Conservation (phyloP, 2,113 vertebrate species). For the Reinhardtius hippoglossoides region DNA sequence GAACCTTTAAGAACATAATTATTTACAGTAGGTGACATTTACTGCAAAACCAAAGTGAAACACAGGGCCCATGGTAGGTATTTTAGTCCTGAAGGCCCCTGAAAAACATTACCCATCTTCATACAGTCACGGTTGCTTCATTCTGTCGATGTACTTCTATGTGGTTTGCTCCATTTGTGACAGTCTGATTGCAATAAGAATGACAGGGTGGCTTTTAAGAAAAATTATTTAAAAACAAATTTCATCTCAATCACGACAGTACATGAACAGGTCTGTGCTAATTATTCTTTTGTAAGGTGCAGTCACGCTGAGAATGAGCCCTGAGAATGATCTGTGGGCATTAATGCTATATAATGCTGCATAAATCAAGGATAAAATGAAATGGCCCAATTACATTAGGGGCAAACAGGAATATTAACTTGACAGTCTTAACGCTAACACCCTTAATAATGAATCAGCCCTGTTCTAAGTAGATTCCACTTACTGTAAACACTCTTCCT, state of each 20-base stretch:
- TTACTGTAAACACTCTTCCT: slow-evolving; percentile 39
- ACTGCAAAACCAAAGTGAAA: slow-evolving; percentile 40
- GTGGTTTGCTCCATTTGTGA: not conserved
- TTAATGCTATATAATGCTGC: slow-evolving; percentile 57
- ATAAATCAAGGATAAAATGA: slow-evolving; percentile 68
- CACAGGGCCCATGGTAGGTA: slow-evolving; percentile 24
- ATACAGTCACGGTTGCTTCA: not conserved
- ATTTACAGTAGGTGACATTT: slow-evolving; percentile 60
- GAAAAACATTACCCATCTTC: slow-evolving; percentile 1
- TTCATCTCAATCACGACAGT: not conserved
- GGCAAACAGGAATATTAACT: slow-evolving; percentile 60
- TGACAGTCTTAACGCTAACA: slow-evolving; percentile 68
- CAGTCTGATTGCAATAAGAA: not conserved
- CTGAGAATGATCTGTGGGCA: slow-evolving; percentile 25
- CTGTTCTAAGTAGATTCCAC: slow-evolving; percentile 36
- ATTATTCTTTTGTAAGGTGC: slow-evolving; percentile 27
- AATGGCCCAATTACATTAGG: slow-evolving; percentile 68
- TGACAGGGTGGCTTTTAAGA: not conserved
- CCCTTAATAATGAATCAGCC: slow-evolving; percentile 71
- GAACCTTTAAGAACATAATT: slow-evolving; percentile 54
- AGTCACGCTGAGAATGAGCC: slow-evolving; percentile 4
- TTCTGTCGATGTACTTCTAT: not conserved
- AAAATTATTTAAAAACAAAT: not conserved
- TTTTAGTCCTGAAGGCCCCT: slow-evolving; percentile 3
- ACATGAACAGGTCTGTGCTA: not conserved